A percentile compares a stretch with the other conserved stretches of the same genome.
These are phyloP conservation scores for Lutjanus argentimaculatus DNA, from an alignment of 2,797 vertebrate species.

Conservation along the genomic window DNA sequence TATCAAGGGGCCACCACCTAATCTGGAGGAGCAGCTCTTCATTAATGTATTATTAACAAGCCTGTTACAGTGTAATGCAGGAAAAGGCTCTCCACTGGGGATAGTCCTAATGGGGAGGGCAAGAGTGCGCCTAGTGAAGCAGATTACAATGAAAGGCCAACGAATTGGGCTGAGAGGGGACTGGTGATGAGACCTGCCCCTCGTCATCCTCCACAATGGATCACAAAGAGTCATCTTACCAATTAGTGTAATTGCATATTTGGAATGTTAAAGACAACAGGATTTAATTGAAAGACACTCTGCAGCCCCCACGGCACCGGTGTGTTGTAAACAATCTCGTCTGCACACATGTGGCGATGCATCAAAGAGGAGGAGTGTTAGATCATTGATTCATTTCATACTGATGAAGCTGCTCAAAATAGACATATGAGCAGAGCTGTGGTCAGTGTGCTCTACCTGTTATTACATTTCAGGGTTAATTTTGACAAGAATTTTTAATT, in stretches of 20 bases:
- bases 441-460: no score
- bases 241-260: slow-evolving; percentile 81
- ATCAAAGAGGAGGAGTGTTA: slow-evolving; percentile 11
- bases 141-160: slow-evolving; percentile 72
- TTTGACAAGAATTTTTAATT: no score
- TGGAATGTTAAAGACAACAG: slow-evolving; percentile 75
- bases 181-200: slow-evolving; percentile 59
- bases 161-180: slow-evolving; percentile 59
- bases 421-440: no score
- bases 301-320: slow-evolving; percentile 16
- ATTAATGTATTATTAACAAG: slow-evolving; percentile 97
- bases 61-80: slow-evolving; percentile 90
- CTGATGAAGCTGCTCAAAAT: not conserved
- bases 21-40: slow-evolving; percentile 92
- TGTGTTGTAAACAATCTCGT: slow-evolving; percentile 54
- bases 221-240: slow-evolving; percentile 64
- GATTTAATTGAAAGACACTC: slow-evolving; percentile 73
- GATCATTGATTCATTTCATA: slow-evolving; percentile 9
- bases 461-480: no score
- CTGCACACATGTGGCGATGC: not conserved
- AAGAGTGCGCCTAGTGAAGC: slow-evolving; percentile 66
- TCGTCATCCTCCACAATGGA: slow-evolving; percentile 62
- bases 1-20: slow-evolving; percentile 92
- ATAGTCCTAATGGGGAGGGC: slow-evolving; percentile 87
- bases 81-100: slow-evolving; percentile 87